phyloP scores from a whole-genome alignment of 2,113 vertebrate genomes.

The Numida meleagris region DNA sequence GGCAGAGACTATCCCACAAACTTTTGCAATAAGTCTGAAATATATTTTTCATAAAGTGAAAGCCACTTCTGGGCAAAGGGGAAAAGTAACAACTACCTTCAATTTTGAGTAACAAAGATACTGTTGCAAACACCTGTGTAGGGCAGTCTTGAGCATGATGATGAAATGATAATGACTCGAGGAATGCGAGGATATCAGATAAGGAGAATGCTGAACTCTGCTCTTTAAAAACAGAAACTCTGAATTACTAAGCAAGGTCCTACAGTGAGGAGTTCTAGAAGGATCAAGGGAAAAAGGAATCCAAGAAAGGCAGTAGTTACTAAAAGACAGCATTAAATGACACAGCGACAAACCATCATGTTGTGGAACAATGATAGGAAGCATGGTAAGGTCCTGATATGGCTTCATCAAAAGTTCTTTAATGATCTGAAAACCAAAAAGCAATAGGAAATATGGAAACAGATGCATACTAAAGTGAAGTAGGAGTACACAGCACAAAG shows the following conservation, averaged over 20 bases:
- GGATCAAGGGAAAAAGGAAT: background rate
- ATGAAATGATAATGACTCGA: background rate
- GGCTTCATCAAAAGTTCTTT: constrained; percentile 58
- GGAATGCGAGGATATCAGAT: background rate
- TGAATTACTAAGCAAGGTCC: background rate
- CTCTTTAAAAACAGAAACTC: background rate
- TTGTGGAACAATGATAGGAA: constrained; percentile 64
- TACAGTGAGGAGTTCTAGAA: constrained; percentile 2
- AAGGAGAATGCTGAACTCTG: background rate
- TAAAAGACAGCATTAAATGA: constrained; percentile 29
- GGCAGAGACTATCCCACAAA: background rate
- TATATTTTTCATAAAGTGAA: background rate
- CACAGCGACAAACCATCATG: constrained; percentile 52
- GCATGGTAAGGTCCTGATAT: constrained; percentile 57
- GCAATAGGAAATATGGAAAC: constrained; percentile 54
- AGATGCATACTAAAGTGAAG: constrained; percentile 1
- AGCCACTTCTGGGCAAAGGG: background rate
- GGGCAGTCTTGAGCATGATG: background rate
- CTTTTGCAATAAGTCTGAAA: background rate
- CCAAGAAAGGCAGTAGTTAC: background rate
- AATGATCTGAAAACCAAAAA: constrained; percentile 70
- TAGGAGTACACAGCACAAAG: constrained; percentile 1
- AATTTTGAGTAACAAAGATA: background rate
- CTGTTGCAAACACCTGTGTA: background rate
- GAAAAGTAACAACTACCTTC: background rate